These are phyloP conservation scores for Hoplodrina ambigua DNA, from an alignment of 2,888 invertebrate genomes.

Conservation along the genomic window DNA sequence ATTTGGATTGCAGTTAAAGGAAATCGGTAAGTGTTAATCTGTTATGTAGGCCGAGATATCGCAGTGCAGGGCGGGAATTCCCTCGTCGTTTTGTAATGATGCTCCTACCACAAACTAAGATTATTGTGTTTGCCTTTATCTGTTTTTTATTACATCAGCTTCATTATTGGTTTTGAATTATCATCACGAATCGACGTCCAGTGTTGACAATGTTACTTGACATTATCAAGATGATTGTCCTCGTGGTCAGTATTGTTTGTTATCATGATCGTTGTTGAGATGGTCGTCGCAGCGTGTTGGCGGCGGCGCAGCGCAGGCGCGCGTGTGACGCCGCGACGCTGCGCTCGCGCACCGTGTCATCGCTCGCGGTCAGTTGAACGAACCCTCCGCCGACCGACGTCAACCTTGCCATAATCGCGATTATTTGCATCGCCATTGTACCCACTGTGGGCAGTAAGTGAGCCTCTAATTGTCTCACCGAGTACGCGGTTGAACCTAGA, in stretches of 20 bases:
- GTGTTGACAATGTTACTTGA: conserved; percentile 7
- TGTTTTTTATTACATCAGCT: conserved; percentile 56
- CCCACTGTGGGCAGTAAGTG: conserved; percentile 78
- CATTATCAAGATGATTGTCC: conserved; percentile 12
- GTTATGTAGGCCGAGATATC: conserved; percentile 26
- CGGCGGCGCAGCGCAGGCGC: conserved; percentile 67
- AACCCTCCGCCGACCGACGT: conserved; percentile 87
- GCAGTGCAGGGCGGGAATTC: conserved; percentile 32
- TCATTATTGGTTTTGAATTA: conserved; percentile 42
- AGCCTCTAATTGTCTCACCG: conserved; percentile 79
- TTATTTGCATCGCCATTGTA: conserved; percentile 89
- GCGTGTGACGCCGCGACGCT: conserved; percentile 82
- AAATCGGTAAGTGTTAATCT: conserved; percentile 77
- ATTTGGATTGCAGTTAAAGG: conserved; percentile 87
- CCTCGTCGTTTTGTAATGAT: conserved; percentile 42
- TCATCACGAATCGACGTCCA: conserved; percentile 16
- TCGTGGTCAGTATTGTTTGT: conserved; percentile 24
- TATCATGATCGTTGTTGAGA: conserved; percentile 39
- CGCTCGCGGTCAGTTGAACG: conserved; percentile 90
- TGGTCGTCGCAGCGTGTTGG: conserved; percentile 64
- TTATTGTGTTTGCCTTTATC: conserved; percentile 45
- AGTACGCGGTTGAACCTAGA: conserved; percentile 58
- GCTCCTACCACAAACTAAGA: conserved; percentile 23
- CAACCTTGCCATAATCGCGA: conserved; percentile 90
- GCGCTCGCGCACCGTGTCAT: conserved; percentile 87